Base-by-base conservation (phyloP, 2,797 vertebrate genomes). In the Megalops cyprinoides region DNA sequence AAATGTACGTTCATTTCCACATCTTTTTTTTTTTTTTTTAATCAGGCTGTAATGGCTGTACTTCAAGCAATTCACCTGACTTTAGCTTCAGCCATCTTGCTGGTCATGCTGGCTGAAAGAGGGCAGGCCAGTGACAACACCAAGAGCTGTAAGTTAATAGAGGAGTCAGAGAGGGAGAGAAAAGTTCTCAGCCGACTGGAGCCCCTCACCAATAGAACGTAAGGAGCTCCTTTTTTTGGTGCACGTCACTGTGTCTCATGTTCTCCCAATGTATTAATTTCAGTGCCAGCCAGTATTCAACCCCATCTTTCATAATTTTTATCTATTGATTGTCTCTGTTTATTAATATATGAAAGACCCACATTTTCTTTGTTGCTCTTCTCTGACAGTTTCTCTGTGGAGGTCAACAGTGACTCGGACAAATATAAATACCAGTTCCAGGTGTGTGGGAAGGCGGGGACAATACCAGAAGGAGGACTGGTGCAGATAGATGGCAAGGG, bases 401-500 rank as follows among this genome's bases (percentile, higher is more conserved):
- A 20, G 0, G 0, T 0, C 25, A 49, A 0, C 0, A 67, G 4
- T 10, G 62, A 0, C 1, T 0, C 62, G 0, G 94, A 95, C 0
- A 86, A n/a, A 18, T 99, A 98, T 82, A 28, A 84, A 0, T 99
- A 99, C 82, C 76, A 87, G 0, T 96, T 99, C 88, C 92, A 93
- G 82, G 86, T 99, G 76, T 99, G 98, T 91, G 96, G 95, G 12
- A 94, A 97, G 80, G 96, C 94, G 51, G 82, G 84, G 7, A 94
- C 90, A 34, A 34, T 60, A 0, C 79, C 82, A 0, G 89, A 91
- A 51, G 96, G 94, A 9, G 97, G 97, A 28, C 73, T 98, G 76
- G 88, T 99, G 78, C 98, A 99, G 84, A 79, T 80, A 46, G 81
- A 92, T 1, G 87, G 1, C 42, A 83, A 62, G 1, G 85, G 2